Percentiles rank a stretch among this genome's conserved stretches.
phyloP scores from a whole-genome alignment of 2,113 vertebrate species.

The Psilopsiagon aymara region DNA sequence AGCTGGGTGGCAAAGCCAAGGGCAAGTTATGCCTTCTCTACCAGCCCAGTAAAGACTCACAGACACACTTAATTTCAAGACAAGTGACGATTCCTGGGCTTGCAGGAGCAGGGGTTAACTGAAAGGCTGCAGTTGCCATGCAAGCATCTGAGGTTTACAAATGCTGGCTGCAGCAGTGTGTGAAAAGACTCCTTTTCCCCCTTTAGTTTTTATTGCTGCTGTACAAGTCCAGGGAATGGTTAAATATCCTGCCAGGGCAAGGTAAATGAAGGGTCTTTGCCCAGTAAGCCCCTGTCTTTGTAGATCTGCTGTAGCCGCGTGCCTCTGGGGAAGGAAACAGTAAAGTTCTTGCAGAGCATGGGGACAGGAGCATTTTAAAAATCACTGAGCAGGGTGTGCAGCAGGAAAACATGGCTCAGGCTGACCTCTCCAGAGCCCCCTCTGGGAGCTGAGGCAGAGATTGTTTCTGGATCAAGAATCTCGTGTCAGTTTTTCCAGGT shows the following conservation, averaged over 20 bases:
- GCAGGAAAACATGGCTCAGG: conserved; percentile 7
- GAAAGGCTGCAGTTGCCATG: not conserved
- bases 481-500: not conserved
- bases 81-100: not conserved
- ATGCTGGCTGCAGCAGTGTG: not conserved
- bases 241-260: not conserved
- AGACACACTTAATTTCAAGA: not conserved
- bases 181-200: not conserved
- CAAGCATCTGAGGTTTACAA: not conserved
- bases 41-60: not conserved
- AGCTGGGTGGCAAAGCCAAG: not conserved
- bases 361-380: not conserved
- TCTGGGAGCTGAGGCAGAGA: not conserved
- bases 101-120: not conserved
- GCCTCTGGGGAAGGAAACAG: conserved; percentile 53
- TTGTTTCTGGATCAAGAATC: conserved; percentile 38
- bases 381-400: not conserved
- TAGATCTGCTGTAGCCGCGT: not conserved
- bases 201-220: not conserved
- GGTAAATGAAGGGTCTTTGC: conserved; percentile 24
- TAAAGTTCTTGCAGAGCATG: not conserved
- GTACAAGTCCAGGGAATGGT: not conserved
- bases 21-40: not conserved
- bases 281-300: conserved; percentile 6
- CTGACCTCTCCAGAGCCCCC: not conserved